These are phyloP conservation scores for Agrilus cyanescens DNA, from an alignment of 2,888 invertebrate species.

Conservation along the genomic window DNA sequence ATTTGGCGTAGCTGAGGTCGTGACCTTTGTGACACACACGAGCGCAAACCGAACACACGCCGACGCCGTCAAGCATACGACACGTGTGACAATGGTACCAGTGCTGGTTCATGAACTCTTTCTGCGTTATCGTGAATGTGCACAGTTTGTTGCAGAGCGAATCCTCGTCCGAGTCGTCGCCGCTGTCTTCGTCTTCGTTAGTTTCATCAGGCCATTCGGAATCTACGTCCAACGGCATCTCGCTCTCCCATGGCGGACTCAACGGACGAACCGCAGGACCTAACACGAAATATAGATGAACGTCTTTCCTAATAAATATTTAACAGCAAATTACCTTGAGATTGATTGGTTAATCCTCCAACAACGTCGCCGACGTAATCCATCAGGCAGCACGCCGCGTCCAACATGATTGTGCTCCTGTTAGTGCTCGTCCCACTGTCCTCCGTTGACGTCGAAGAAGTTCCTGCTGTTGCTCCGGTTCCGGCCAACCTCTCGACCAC, in stretches of 20 bases:
- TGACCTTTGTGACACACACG: slow-evolving; percentile 94
- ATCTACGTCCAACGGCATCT: slow-evolving; percentile 61
- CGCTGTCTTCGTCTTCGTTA: slow-evolving; percentile 86
- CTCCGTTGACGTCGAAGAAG: slow-evolving; percentile 33
- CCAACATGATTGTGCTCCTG: slow-evolving; percentile 43
- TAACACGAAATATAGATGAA: too few species aligned
- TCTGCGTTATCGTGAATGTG: slow-evolving; percentile 92
- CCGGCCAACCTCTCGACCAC: slow-evolving; percentile 41
- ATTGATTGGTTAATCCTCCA: slow-evolving; percentile 36
- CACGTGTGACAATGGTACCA: slow-evolving; percentile 99
- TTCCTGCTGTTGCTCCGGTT: slow-evolving; percentile 5
- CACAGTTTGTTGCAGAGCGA: slow-evolving; percentile 84
- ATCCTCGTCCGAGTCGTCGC: slow-evolving; percentile 91
- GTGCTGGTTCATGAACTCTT: slow-evolving; percentile 96
- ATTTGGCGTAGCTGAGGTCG: slow-evolving; percentile 94
- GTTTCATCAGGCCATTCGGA: slow-evolving; percentile 80
- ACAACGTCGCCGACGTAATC: slow-evolving; percentile 74
- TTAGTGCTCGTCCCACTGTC: too few species aligned
- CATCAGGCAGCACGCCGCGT: slow-evolving; percentile 72
- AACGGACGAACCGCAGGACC: slow-evolving; percentile 34
- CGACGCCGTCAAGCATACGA: slow-evolving; percentile 96
- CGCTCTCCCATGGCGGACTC: slow-evolving; percentile 71
- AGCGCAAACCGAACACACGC: slow-evolving; percentile 96
- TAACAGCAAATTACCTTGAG: slow-evolving; percentile 11
- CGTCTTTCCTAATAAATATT: not conserved